These are phyloP conservation scores for Sebastes minor DNA, from an alignment of 2,797 vertebrate species.

Conservation along the genomic window DNA sequence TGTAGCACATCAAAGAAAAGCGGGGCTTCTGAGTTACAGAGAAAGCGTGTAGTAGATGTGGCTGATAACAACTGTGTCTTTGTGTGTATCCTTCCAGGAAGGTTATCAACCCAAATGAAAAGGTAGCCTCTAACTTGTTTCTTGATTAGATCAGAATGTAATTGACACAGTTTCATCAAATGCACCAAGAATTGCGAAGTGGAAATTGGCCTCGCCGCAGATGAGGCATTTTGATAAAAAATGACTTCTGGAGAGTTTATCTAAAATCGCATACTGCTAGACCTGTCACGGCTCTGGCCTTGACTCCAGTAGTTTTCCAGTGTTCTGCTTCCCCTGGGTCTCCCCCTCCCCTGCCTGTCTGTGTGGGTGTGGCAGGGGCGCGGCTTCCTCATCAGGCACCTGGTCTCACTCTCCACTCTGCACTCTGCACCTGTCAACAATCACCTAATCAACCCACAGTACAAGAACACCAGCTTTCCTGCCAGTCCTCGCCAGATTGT, in stretches of 20 bases:
- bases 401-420: no score
- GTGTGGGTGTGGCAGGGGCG: no score
- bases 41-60: conserved; percentile 25
- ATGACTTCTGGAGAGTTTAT: conserved; percentile 23
- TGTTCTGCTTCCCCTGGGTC: no score
- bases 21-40: conserved; percentile 4
- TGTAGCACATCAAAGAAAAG: conserved; percentile 49
- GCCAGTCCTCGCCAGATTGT: no score
- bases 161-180: conserved; percentile 61
- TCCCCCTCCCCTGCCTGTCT: no score
- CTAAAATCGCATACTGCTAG: conserved; percentile 2
- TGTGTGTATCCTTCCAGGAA: conserved; percentile 26
- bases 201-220: conserved; percentile 21
- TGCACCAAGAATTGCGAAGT: conserved; percentile 40
- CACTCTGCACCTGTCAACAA: no score
- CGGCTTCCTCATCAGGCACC: no score
- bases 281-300: neutral
- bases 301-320: no score
- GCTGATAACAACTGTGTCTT: conserved; percentile 37
- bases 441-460: no score
- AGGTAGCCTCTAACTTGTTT: conserved; percentile 31
- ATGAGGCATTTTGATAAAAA: conserved; percentile 47
- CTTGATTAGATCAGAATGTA: conserved; percentile 62
- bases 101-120: conserved; percentile 57
- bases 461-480: no score